Evolutionary conservation across 2,797 vertebrate species (phyloP), one percentile per base, ranked within the genome.

Genomic region (Poecilia wingei): DNA sequence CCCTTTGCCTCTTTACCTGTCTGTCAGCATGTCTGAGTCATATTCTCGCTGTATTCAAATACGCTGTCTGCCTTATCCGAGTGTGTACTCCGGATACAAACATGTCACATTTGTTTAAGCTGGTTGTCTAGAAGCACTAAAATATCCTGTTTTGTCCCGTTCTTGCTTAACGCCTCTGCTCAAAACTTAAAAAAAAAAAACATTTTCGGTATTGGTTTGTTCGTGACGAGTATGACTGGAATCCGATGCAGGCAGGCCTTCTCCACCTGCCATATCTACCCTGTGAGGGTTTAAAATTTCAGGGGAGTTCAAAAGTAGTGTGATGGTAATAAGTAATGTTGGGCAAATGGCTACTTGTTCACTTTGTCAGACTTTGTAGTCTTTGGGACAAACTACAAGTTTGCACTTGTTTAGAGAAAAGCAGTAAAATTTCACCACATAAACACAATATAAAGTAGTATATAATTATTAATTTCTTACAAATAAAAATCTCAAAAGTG

Each of bases 181-280:
- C 72, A 75, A 22, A 68, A 59, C 46, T 20, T 20, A 1, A 1
- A 8, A 8, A 6, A 41, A 41, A n/a, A 68, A 57, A 57, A 57
- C n/a, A 22, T 75, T 41, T 75, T 51, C 36, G 39, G 69, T 31
- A 82, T 93, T 86, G 89, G 89, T 89, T 92, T 86, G 86, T 83
- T 92, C 86, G 81, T 88, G 78, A 74, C 45, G 13, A 25, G 78
- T 74, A 90, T 87, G 84, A 82, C 22, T 83, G 88, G 84, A 93
- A 93, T 93, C 79, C 79, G 66, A 87, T 73, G 75, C 75, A 66
- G 22, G 18, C 78, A 66, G 22, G 25, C 77, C 79, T 80, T 71
- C 73, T 80, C 61, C 76, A 82, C 78, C 74, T 88, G 61, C 80
- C 79, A 77, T 14, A 81, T 80, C 76, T 76, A 72, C 79, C 85